A percentile compares a stretch with the other conserved stretches of the same genome.
Evolutionary conservation across 53 echinoderm and acorn worm genomes (phyloP).

Genomic region (Glandiceps talaboti): DNA sequence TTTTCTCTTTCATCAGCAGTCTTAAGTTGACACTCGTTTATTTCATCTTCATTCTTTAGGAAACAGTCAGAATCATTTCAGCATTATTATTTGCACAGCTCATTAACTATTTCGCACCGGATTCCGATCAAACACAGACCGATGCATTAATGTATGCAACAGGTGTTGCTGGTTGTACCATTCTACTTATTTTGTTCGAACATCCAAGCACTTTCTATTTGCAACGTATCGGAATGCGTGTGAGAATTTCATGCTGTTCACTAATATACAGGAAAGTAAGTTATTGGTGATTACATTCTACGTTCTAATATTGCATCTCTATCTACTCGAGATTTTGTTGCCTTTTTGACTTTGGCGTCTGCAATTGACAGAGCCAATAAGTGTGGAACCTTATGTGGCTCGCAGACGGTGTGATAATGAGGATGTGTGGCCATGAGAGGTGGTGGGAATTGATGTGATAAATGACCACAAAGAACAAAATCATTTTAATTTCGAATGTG

Average conservation of each 20-base stretch:
- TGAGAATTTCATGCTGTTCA: constrained; percentile 39
- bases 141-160: constrained; percentile 63
- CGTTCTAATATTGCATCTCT: no score
- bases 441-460: no score
- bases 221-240: constrained; percentile 42
- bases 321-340: no score
- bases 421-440: no score
- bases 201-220: constrained; percentile 45
- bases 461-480: no score
- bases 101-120: constrained; percentile 46
- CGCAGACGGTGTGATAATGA: not conserved
- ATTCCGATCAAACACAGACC: constrained; percentile 15
- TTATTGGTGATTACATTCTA: no score
- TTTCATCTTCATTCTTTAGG: constrained; percentile 19
- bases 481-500: no score
- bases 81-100: constrained; percentile 44
- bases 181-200: constrained; percentile 19
- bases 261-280: constrained; percentile 65
- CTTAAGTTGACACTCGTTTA: no score
- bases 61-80: constrained; percentile 36
- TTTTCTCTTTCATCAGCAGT: no score
- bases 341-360: no score
- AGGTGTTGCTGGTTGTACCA: constrained; percentile 23
- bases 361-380: not conserved
- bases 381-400: no score